Base-by-base conservation (phyloP, 2,113 vertebrate species). In the Poeciliopsis occidentalis region DNA sequence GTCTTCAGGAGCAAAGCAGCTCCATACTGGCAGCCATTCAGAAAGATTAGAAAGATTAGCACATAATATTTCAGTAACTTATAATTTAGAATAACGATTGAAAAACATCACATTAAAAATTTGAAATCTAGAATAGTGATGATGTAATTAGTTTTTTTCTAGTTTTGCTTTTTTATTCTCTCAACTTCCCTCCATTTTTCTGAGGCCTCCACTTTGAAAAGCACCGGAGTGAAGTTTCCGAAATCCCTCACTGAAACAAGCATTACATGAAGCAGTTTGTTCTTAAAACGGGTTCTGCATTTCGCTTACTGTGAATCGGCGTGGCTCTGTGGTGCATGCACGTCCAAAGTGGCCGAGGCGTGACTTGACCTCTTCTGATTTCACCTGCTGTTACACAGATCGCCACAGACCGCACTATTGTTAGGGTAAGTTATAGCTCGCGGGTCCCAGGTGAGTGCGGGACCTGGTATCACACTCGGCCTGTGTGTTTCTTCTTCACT, bases 381-480 rank as follows among this genome's bases (percentile, higher is more conserved):
- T 91, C 73, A 83, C 90, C 92, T 86, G 83, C 85, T 83, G 90
- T 88, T 91, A 83, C 85, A 93, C 92, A 94, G 94, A 94, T 94
- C 64, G 76, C 93, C 83, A 94, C 93, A 85, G 91, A 94, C 84
- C 90, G 91, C 83, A 91, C 91, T 94, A 92, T 94, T 88, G 89
- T 92, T 94, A 94, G 93, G 93, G 93, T 94, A 95, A 95, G 93
- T 95, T 83, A 51, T 88, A 93, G 92, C 76, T 93, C 87, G 89
- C 66, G 60, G 79, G 88, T 85, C 66, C 44, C 83, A 90, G 93
- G 93, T 94, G 92, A 94, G 93, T 93, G 90, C 85, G 78, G 60
- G 64, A 70, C 87, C 76, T 34, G 84, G 73, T 71, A 79, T 51
- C 68, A 67, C 63, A 85, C 81, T 93, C 89, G 80, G 83, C 80